Base-by-base conservation (phyloP, 2,888 invertebrate genomes). In the Trileptium ribeirensis region DNA sequence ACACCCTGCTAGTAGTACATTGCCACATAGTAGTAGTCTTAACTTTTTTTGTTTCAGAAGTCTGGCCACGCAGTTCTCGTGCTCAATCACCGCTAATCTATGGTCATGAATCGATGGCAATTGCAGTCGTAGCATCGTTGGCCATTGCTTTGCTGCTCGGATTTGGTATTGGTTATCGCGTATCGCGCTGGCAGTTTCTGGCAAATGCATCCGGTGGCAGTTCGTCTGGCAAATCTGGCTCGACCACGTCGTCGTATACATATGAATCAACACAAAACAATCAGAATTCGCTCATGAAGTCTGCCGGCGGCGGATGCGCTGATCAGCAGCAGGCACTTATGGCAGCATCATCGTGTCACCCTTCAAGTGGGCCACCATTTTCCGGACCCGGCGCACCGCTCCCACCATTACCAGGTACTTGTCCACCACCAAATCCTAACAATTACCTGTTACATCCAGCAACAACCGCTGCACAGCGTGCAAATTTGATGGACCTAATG, bases 81-180 rank as follows among this genome's bases (percentile, higher is more conserved):
- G 29, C 70, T 29, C 70, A 33, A 36, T 70, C 70, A 33, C 70
- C 70, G 70, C 70, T 70, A 8, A 78, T 81, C 19, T 81, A 81
- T 64, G 74, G 70, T 24, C 79, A 79, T 40, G 79, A 80, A 33
- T 40, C 40, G 51, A 75, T 78, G 77, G 83, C 84, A 34, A 70
- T 87, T 64, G 85, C 84, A 1, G 84, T 86, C 67, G 78, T 86
- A 39, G 74, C 83, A 1, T 83, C 85, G 1, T 78, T 86, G 40
- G 80, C 84, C 31, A 67, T 85, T 31, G 84, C 86, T n/a, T 79
- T 84, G 3, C 67, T 82, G 29, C 67, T 85, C 74, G 87, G 87
- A n/a, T 85, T 85, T 75, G 64, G 86, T 67, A 78, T 85, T 75
- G 87, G 87, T 67, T 86, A 85, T 82, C 85, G 86, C 24, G 79